Conservation (phyloP, 1,140 invertebrate species). For the Diorhabda elongata region DNA sequence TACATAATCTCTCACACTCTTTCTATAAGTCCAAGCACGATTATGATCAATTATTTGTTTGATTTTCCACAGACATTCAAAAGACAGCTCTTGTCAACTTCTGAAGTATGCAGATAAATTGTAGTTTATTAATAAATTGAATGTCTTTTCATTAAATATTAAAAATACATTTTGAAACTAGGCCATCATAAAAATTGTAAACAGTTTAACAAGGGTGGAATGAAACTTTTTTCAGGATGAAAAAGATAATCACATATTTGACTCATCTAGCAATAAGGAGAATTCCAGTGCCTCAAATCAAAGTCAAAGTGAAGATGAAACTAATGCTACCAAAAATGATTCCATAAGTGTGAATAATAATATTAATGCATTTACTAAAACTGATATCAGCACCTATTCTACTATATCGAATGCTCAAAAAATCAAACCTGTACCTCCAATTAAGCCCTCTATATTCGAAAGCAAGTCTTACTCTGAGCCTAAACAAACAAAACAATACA, state of each 20-base stretch:
- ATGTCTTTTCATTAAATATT: too few species aligned
- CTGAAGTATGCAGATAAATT: too few species aligned
- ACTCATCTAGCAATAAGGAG: slow-evolving; percentile 33
- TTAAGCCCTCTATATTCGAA: slow-evolving; percentile 12
- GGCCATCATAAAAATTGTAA: too few species aligned
- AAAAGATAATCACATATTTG: slow-evolving; percentile 36
- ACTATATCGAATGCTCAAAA: slow-evolving; percentile 7
- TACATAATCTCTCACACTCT: too few species aligned
- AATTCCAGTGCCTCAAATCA: slow-evolving; percentile 34
- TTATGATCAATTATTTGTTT: too few species aligned
- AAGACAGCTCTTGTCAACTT: too few species aligned
- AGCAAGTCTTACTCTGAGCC: slow-evolving; percentile 25
- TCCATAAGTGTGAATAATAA: slow-evolving; percentile 15
- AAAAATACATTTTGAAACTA: too few species aligned
- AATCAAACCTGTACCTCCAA: neutral
- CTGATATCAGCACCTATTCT: slow-evolving; percentile 10
- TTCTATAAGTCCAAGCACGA: too few species aligned
- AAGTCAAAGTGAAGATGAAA: slow-evolving; percentile 43
- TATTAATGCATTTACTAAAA: slow-evolving; percentile 12
- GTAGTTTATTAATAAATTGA: too few species aligned
- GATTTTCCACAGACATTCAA: too few species aligned
- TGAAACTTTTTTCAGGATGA: slow-evolving; percentile 33
- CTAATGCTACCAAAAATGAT: slow-evolving; percentile 26
- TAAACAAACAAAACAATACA: slow-evolving; percentile 68
- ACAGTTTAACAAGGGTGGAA: neutral